These are phyloP conservation scores for Aix galericulata DNA, from an alignment of 2,113 vertebrate genomes.

Conservation along the genomic window DNA sequence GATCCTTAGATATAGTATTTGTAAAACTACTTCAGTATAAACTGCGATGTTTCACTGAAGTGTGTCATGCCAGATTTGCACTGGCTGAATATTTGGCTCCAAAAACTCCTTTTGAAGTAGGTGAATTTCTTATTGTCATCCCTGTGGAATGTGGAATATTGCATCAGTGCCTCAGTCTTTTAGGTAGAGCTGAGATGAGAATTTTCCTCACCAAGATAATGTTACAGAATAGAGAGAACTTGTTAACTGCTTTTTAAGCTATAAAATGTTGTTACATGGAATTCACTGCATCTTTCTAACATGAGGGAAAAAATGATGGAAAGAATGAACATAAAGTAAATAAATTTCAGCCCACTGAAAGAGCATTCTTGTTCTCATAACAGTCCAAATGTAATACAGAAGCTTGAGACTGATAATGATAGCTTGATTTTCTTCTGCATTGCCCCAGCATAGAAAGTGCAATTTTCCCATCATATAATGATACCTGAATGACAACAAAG, in stretches of 20 bases:
- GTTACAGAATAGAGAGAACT: not conserved
- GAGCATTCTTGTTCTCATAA: not conserved
- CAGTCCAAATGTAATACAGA: not conserved
- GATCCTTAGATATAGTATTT: not conserved
- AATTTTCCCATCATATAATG: conserved; percentile 23
- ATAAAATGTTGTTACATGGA: not conserved
- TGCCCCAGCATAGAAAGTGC: not conserved
- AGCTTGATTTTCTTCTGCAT: not conserved
- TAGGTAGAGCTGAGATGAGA: not conserved
- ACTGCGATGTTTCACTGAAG: not conserved
- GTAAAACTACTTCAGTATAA: not conserved
- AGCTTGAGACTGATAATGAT: not conserved
- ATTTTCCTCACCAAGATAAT: not conserved
- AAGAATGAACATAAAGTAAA: not conserved
- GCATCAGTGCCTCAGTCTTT: not conserved
- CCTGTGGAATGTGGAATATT: not conserved
- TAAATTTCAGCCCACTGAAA: not conserved
- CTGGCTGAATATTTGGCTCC: not conserved
- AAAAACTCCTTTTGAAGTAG: not conserved
- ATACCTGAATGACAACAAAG: not conserved
- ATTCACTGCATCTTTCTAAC: not conserved
- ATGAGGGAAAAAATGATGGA: not conserved
- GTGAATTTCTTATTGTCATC: not conserved
- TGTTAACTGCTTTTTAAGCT: not conserved
- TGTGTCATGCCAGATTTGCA: not conserved